phyloP scores from a whole-genome alignment of 2,113 vertebrate species.

The Octodon degus region DNA sequence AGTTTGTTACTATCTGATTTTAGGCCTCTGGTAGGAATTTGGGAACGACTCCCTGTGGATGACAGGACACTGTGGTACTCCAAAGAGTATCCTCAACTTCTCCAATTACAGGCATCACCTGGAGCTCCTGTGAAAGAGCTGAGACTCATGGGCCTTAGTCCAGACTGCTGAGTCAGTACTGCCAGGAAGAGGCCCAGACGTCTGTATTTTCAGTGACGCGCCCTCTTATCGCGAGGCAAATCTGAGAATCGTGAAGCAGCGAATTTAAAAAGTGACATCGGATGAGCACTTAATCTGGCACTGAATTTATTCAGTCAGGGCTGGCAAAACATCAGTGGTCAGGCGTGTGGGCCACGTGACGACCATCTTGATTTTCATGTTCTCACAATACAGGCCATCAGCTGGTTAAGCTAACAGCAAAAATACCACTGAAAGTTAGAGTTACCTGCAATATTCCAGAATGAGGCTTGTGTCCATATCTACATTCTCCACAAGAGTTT shows the following conservation, averaged over 20 bases:
- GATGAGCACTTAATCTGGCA: background rate
- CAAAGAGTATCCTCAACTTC: background rate
- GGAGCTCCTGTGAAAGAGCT: background rate
- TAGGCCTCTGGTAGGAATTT: too few relatives aligned
- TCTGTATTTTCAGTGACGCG: background rate
- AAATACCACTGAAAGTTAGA: constrained; percentile 16
- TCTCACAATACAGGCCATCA: constrained; percentile 74
- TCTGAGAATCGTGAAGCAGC: background rate
- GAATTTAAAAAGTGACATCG: background rate
- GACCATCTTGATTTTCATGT: background rate
- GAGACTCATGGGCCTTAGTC: background rate
- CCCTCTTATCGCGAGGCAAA: background rate
- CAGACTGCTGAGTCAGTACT: background rate
- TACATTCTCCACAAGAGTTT: constrained; percentile 90
- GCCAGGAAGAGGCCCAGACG: background rate
- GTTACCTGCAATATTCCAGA: constrained; percentile 94
- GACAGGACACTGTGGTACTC: background rate
- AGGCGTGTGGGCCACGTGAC: background rate
- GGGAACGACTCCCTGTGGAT: too few relatives aligned
- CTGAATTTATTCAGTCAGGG: background rate
- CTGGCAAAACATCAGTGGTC: background rate
- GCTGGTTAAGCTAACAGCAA: background rate
- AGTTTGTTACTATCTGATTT: background rate
- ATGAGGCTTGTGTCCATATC: constrained; percentile 91
- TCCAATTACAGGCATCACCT: background rate